Evolutionary conservation across 2,888 invertebrate genomes (phyloP).

Genomic region (Plebejus anna): DNA sequence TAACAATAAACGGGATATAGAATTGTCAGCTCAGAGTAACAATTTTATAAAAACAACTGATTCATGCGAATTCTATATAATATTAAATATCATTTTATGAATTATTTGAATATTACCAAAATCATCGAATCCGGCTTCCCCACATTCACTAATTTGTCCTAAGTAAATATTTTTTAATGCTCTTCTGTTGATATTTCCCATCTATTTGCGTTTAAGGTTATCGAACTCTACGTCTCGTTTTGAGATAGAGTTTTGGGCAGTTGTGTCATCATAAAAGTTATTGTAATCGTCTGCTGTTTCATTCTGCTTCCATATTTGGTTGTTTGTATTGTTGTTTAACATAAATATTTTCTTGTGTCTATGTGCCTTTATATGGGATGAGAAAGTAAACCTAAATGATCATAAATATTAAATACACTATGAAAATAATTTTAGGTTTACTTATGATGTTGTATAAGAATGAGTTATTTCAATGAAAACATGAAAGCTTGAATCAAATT

Average conservation of each 20-base stretch:
- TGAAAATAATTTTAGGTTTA: background rate
- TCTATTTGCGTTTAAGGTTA: slow-evolving; percentile 24
- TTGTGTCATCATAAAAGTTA: background rate
- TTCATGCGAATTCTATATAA: background rate
- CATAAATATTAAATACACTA: no score
- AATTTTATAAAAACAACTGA: no score
- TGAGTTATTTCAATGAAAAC: no score
- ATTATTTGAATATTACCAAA: background rate
- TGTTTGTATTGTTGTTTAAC: background rate
- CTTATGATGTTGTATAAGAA: no score
- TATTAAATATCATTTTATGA: background rate
- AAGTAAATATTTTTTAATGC: background rate
- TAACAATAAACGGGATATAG: no score
- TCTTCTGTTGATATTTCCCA: slow-evolving; percentile 12
- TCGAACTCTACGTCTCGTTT: slow-evolving; percentile 14
- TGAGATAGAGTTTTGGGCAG: slow-evolving; percentile 1
- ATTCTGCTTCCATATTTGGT: background rate
- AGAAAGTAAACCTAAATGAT: no score
- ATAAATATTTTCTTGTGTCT: background rate
- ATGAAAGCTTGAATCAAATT: no score
- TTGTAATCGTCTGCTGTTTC: background rate
- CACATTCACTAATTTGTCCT: background rate
- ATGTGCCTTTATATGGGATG: no score
- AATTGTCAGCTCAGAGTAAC: no score
- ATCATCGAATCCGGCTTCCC: background rate